Conservation (phyloP, 2,113 vertebrate genomes). For the Aviceda subcristata region DNA sequence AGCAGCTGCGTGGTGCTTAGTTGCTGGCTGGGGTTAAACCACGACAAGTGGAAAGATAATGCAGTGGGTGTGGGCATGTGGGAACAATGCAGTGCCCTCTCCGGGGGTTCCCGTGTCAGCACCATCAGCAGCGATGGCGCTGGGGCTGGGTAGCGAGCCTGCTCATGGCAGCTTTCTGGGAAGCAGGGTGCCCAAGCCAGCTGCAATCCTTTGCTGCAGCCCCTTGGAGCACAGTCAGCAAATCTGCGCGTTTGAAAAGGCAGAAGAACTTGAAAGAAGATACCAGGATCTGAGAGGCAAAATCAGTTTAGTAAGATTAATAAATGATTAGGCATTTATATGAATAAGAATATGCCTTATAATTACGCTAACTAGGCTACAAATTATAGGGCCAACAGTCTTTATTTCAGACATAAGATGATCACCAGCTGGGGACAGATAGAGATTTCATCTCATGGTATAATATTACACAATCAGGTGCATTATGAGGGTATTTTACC, state of each 20-base stretch:
- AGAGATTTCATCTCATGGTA: background rate
- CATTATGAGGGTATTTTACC: slow-evolving; percentile 32
- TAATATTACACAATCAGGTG: slow-evolving; percentile 37
- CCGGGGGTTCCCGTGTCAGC: background rate
- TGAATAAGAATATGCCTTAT: slow-evolving; percentile 11
- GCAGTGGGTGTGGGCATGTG: background rate
- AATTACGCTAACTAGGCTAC: slow-evolving; percentile 48
- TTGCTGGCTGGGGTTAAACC: too few relatives aligned
- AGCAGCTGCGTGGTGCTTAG: too few relatives aligned
- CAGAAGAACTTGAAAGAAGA: background rate
- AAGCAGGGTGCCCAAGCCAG: fast-evolving
- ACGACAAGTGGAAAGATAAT: background rate
- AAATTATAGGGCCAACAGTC: slow-evolving; percentile 27
- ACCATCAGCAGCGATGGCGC: background rate
- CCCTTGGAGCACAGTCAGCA: background rate
- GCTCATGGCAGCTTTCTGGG: background rate
- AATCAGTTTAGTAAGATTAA: slow-evolving; percentile 18
- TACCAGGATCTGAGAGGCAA: background rate
- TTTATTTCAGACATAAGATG: slow-evolving; percentile 41
- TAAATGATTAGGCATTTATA: background rate
- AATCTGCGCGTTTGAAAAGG: background rate
- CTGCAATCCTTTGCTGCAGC: background rate
- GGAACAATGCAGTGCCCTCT: background rate
- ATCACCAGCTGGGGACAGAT: slow-evolving; percentile 40
- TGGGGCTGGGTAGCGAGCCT: fast-evolving